A percentile compares a stretch with the other conserved stretches of the same genome.
Evolutionary conservation across 2,888 invertebrate species (phyloP).

Genomic region (Philaethria dido): DNA sequence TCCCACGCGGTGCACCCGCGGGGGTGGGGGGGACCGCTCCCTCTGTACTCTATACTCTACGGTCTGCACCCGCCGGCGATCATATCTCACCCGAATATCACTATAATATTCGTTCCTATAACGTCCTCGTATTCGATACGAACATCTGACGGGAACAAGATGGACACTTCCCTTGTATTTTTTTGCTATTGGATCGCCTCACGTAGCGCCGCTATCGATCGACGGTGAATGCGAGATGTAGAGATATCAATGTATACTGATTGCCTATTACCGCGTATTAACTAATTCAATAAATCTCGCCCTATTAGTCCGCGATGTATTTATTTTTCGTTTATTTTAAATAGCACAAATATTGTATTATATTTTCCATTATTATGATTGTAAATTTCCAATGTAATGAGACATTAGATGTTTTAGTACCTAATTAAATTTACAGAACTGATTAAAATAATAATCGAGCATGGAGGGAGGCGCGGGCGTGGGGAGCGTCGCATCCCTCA

Average conservation of each 20-base stretch:
- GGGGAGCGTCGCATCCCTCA: slow-evolving; percentile 78
- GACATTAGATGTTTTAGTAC: neutral
- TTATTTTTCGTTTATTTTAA: too few relatives aligned
- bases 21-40: slow-evolving; percentile 27
- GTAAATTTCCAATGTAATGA: neutral
- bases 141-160: neutral
- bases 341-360: too few relatives aligned
- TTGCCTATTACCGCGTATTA: neutral
- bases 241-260: slow-evolving; percentile 9
- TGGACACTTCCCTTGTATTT: slow-evolving; percentile 2
- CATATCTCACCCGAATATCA: slow-evolving; percentile 30
- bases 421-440: slow-evolving; percentile 23
- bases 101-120: slow-evolving; percentile 28
- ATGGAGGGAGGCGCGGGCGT: slow-evolving; percentile 81
- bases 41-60: slow-evolving; percentile 19
- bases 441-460: slow-evolving; percentile 10
- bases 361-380: neutral
- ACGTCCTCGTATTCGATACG: slow-evolving; percentile 7
- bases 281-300: slow-evolving; percentile 8
- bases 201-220: slow-evolving; percentile 19
- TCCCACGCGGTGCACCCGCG: slow-evolving; percentile 35
- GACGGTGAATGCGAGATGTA: slow-evolving; percentile 7
- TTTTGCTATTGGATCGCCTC: slow-evolving; percentile 1
- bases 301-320: slow-evolving; percentile 8
- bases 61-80: slow-evolving; percentile 26